phyloP scores from a whole-genome alignment of 2,888 invertebrate genomes.

The Amphiduros pacificus region DNA sequence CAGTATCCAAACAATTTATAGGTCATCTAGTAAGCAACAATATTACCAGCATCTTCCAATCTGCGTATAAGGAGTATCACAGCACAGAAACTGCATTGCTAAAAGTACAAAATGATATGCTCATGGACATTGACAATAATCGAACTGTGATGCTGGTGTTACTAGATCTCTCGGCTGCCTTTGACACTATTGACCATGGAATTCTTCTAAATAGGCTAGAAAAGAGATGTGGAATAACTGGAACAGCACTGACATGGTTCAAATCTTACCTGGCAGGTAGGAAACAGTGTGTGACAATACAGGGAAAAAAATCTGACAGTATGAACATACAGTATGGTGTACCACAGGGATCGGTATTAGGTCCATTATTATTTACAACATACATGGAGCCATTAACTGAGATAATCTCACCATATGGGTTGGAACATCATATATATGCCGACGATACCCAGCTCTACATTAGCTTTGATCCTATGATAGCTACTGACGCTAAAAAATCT shows the following conservation, averaged over 20 bases:
- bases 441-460: slow-evolving; percentile 1
- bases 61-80: background rate
- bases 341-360: background rate
- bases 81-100: background rate
- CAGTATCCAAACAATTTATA: background rate
- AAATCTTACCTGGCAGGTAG: background rate
- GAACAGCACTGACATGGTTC: background rate
- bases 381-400: too few relatives aligned
- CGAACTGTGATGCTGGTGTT: background rate
- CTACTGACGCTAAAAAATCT: background rate
- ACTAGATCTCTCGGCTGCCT: background rate
- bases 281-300: background rate
- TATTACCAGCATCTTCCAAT: background rate
- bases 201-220: background rate
- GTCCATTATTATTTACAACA: too few relatives aligned
- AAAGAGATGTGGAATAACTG: background rate
- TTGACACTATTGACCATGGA: background rate
- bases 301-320: background rate
- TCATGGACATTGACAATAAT: background rate
- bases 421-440: background rate
- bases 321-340: background rate
- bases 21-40: background rate
- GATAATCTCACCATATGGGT: too few relatives aligned
- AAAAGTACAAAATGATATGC: background rate
- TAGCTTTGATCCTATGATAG: background rate